Conservation (phyloP, 2,797 vertebrate genomes). For the Melanitta fusca region DNA sequence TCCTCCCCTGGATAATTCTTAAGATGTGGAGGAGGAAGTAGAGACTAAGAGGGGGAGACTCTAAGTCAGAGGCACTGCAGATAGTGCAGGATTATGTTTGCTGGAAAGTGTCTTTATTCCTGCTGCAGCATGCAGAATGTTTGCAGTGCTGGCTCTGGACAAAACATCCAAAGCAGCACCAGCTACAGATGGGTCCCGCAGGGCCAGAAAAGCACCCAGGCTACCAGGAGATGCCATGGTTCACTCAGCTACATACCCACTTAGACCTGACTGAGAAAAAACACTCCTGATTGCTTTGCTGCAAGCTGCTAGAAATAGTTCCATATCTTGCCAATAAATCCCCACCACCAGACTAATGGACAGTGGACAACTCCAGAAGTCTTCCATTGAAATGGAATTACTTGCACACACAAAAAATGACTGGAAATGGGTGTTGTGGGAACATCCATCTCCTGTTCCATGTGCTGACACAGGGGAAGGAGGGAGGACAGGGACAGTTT, state of each 20-base stretch:
- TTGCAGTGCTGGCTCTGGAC: background rate
- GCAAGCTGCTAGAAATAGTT: background rate
- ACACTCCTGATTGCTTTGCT: background rate
- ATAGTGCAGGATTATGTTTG: background rate
- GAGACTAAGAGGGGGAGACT: background rate
- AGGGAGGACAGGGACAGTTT: background rate
- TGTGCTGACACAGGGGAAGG: accelerated
- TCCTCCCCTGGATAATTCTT: background rate
- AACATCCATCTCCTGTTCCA: background rate
- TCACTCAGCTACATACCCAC: background rate
- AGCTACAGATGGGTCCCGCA: background rate
- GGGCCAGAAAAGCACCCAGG: background rate
- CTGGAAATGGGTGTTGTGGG: accelerated
- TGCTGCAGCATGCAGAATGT: background rate
- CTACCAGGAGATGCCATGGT: background rate
- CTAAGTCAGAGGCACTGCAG: background rate
- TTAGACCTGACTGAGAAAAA: background rate
- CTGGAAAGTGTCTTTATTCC: background rate
- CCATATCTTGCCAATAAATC: background rate
- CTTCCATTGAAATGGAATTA: background rate
- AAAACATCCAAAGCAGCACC: background rate
- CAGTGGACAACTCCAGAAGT: background rate
- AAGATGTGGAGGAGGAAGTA: background rate
- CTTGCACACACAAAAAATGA: accelerated
- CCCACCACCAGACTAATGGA: background rate